Base-by-base conservation (phyloP, 2,113 vertebrate genomes). In the Gasterosteus aculeatus region DNA sequence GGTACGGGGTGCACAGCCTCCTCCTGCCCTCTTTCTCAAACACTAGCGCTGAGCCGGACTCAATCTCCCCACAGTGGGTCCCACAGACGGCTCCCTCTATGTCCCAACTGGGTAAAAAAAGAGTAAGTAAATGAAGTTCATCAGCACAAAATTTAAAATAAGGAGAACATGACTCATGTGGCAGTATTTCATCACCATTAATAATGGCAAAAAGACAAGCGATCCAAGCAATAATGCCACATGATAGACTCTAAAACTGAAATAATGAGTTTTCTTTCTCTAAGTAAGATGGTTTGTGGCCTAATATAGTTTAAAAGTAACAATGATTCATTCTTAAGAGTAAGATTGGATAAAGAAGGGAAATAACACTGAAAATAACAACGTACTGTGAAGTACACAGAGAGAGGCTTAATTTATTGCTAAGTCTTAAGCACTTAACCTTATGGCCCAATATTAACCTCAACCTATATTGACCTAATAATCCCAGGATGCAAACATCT, bases 11-110 rank as follows among this genome's bases (percentile, higher is more conserved):
- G 69, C 98, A 99, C 70, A 97, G 82, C 88, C 94, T 95, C 75
- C 98, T 96, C 75, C 95, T 94, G 61, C 96, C 97, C 1, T 96
- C 95, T 85, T 90, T 95, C 70, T 96, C 94, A 86, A 99, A 98
- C 65, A 99, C 94, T 42, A 98, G 60, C 0, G 97, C 95, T 46
- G 93, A 94, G 18, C 97, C 98, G 0, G 98, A 98, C 85, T 97
- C 97, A 74, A 99, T 84, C 18, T 96, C 95, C 74, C 98, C 97
- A 92, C 98, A 99, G 78, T 97, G 96, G 1, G 93, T 94, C 54
- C 97, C 95, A 75, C 95, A 89, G 71, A 95, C 85, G 0, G 96
- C 97, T 66, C 98, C 98, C 26, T 94, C 88, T 67, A 98, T 88
- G 62, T 97, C 96, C 98, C 98, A 99, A 76, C 98, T 97, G 83